A percentile compares a stretch with the other conserved stretches of the same genome.
Conservation (phyloP, 2,888 invertebrate genomes). For the Mamestra brassicae region DNA sequence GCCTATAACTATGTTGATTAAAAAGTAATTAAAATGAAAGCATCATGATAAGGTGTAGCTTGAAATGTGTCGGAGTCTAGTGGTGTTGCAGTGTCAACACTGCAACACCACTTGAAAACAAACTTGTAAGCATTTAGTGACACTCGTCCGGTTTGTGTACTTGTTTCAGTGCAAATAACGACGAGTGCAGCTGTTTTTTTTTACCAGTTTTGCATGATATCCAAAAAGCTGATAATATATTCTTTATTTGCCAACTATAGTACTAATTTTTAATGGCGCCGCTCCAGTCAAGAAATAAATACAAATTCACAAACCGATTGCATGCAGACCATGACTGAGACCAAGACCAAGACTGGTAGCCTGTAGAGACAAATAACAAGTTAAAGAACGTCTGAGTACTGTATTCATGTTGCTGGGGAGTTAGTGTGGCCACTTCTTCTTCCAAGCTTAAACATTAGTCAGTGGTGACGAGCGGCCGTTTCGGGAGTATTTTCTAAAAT, state of each 20-base stretch:
- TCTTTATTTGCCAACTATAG: neutral
- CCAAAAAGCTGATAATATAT: neutral
- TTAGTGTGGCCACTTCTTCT: neutral
- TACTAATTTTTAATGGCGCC: too few species aligned
- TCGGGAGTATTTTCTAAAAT: neutral
- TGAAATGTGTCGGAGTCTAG: neutral
- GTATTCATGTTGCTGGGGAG: neutral
- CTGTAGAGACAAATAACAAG: too few species aligned
- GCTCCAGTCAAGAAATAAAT: too few species aligned
- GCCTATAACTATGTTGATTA: neutral
- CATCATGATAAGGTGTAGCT: neutral
- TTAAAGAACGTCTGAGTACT: too few species aligned
- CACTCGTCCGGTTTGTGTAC: constrained; percentile 6
- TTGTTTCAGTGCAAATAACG: constrained; percentile 12
- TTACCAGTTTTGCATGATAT: neutral
- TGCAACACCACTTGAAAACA: neutral
- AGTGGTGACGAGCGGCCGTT: neutral
- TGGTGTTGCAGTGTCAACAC: constrained; percentile 3
- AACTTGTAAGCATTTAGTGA: neutral
- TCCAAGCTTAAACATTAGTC: neutral
- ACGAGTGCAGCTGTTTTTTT: neutral
- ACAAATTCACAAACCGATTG: too few species aligned
- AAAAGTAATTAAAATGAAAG: constrained; percentile 9
- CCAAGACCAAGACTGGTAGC: too few species aligned
- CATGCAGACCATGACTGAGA: too few species aligned